These are phyloP conservation scores for Drosophila rellima DNA, from an alignment of 2,888 invertebrate genomes.

Conservation along the genomic window DNA sequence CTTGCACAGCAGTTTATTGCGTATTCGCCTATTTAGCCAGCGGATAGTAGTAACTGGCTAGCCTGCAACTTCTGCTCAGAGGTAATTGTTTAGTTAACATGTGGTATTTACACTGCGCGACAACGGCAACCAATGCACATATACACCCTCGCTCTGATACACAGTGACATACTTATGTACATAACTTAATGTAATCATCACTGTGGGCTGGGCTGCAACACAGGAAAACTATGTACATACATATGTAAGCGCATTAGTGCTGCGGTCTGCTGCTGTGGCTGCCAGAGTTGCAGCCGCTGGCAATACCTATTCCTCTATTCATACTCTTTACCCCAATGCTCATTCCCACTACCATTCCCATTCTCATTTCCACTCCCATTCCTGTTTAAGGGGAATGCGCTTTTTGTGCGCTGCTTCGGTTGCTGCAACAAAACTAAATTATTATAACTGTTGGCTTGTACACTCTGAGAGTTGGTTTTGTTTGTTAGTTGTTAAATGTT, in stretches of 20 bases:
- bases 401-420: slow-evolving; percentile 63
- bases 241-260: slow-evolving; percentile 69
- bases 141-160: slow-evolving; percentile 27
- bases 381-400: slow-evolving; percentile 34
- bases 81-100: slow-evolving; percentile 82
- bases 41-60: slow-evolving; percentile 11
- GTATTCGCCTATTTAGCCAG: slow-evolving; percentile 56
- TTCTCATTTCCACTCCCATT: slow-evolving; percentile 5
- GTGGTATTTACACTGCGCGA: slow-evolving; percentile 70
- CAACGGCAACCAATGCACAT: slow-evolving; percentile 41
- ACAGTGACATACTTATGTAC: slow-evolving; percentile 22
- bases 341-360: slow-evolving; percentile 4
- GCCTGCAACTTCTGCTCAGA: slow-evolving; percentile 44
- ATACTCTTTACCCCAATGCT: not conserved
- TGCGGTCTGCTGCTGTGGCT: slow-evolving; percentile 70
- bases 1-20: slow-evolving; percentile 44
- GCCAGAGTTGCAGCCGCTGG: slow-evolving; percentile 37
- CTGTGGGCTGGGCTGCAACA: slow-evolving; percentile 28
- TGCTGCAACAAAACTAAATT: slow-evolving; percentile 64
- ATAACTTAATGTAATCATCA: slow-evolving; percentile 61
- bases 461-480: slow-evolving; percentile 38
- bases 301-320: slow-evolving; percentile 12
- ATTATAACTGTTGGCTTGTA: slow-evolving; percentile 54
- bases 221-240: slow-evolving; percentile 13
- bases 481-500: slow-evolving; percentile 56